Evolutionary conservation across 2,113 vertebrate genomes (phyloP), one percentile per base, ranked within the genome.

Genomic region (Barnardius zonarius): DNA sequence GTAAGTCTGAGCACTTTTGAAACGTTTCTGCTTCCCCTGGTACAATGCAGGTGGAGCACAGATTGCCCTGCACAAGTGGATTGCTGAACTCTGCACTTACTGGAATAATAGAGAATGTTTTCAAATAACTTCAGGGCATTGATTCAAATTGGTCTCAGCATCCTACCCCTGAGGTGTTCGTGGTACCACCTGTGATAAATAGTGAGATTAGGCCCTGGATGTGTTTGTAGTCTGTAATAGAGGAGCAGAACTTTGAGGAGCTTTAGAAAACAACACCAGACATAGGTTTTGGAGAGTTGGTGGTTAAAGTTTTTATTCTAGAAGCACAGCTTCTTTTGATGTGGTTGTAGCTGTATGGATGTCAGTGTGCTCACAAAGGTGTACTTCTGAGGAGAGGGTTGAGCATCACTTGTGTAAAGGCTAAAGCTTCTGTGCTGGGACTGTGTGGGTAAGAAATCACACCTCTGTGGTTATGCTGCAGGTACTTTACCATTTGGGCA

Each of bases 151-250:
- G 8, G 55, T 57, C 55, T 57, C 55, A 57, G 55, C 17, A 1
- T 83, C 48, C 82, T 15, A 3, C 20, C 5, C 41, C 13, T 10
- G 11, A 48, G 74, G 30, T 0, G 0, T 25, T 30, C 0, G 0
- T 44, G 41, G 24, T 59, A 13, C 67, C 0, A 0, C 19, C 10
- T 2, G 37, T 4, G 15, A 43, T 17, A 48, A 44, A 41, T 5
- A 23, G 35, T 25, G 20, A 17, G 20, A 48, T 15, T 83, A 57
- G 17, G n/a, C 63, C 69, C 8, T 0, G 8, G 17, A 9, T 17
- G 43, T 55, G 17, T 89, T 51, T 48, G 39, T 44, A 55, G 62
- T 33, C 35, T 67, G 25, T 30, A 39, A 51, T 2, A 37, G 41
- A 28, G 13, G 16, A 88, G 22, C 20, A 78, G 61, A 44, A n/a